phyloP scores from a whole-genome alignment of 2,113 vertebrate genomes.

The Candoia aspera region DNA sequence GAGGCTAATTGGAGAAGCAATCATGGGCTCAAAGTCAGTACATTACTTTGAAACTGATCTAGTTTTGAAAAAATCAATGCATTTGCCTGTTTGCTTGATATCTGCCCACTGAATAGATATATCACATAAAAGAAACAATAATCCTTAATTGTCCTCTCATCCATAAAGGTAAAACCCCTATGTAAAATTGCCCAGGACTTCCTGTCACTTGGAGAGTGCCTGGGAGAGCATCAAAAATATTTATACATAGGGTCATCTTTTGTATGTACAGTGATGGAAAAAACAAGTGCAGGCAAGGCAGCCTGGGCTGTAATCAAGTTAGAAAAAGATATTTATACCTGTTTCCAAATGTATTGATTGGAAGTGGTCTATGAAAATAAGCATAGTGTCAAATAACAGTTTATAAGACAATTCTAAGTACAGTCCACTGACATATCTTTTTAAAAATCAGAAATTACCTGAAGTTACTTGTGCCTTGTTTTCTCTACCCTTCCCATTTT shows the following conservation, averaged over 20 bases:
- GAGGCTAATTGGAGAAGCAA: neutral
- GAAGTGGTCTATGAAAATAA: constrained; percentile 42
- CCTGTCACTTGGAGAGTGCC: neutral
- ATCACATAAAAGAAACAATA: neutral
- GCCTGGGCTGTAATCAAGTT: rapidly evolving
- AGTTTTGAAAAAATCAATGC: neutral
- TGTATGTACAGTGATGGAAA: rapidly evolving
- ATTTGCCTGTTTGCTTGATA: neutral
- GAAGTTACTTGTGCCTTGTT: rapidly evolving
- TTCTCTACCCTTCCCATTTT: constrained; percentile 32
- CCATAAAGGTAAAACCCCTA: neutral
- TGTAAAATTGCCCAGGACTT: neutral
- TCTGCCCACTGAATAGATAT: neutral
- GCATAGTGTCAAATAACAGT: neutral
- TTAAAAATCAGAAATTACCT: constrained; percentile 18
- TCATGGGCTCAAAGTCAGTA: neutral
- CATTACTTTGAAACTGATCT: neutral
- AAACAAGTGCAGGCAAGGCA: neutral
- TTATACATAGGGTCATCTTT: rapidly evolving
- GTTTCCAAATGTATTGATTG: constrained; percentile 40
- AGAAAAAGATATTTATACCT: constrained; percentile 42
- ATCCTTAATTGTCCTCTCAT: neutral
- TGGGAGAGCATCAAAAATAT: neutral
- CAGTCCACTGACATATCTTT: constrained; percentile 34
- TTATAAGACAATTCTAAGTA: neutral